phyloP scores from a whole-genome alignment of 2,113 vertebrate species.

The Trogon surrucura region DNA sequence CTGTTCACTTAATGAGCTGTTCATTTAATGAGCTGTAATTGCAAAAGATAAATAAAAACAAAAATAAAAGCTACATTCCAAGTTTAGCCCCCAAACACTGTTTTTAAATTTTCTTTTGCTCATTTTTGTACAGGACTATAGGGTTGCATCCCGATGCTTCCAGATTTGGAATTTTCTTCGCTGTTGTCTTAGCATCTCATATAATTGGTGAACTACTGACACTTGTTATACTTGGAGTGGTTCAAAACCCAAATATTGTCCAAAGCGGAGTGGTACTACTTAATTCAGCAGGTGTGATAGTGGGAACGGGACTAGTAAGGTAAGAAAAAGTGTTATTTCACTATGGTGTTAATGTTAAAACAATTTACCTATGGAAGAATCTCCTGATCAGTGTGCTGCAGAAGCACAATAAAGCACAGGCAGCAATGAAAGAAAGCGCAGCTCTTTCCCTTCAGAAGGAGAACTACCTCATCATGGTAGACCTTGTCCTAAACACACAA shows the following conservation, averaged over 20 bases:
- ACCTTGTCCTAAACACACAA: neutral
- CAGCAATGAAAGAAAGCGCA: neutral
- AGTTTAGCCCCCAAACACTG: neutral
- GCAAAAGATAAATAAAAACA: neutral
- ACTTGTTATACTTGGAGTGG: slow-evolving; percentile 87
- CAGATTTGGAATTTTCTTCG: slow-evolving; percentile 89
- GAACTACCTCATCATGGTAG: neutral
- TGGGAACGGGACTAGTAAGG: slow-evolving; percentile 92
- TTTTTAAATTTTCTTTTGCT: neutral
- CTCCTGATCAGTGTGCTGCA: neutral
- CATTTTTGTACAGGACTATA: slow-evolving; percentile 77
- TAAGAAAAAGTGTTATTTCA: slow-evolving; percentile 48
- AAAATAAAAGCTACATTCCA: neutral
- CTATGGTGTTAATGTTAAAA: neutral
- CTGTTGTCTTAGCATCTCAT: slow-evolving; percentile 85
- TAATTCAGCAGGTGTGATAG: slow-evolving; percentile 86
- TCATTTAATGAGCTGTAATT: neutral
- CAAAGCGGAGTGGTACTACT: slow-evolving; percentile 89
- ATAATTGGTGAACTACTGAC: slow-evolving; percentile 89
- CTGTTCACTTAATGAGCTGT: neutral
- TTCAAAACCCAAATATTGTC: slow-evolving; percentile 90
- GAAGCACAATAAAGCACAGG: neutral
- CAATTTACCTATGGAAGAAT: neutral
- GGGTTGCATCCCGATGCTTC: slow-evolving; percentile 85
- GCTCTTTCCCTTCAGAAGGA: neutral